Base-by-base conservation (phyloP, 2,797 vertebrate species). In the Helicolenus hilgendorfi region DNA sequence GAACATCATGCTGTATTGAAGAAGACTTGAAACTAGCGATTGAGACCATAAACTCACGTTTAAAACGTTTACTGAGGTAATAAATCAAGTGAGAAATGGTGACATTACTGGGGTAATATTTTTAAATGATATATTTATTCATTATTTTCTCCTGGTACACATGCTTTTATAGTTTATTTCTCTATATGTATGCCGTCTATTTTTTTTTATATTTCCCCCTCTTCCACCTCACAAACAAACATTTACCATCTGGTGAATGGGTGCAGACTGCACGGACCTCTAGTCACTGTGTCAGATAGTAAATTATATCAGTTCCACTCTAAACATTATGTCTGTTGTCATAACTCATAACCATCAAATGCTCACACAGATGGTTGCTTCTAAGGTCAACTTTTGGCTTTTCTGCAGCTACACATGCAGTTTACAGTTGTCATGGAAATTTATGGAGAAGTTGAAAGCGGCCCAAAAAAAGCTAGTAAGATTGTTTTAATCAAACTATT, bases 401-500 rank as follows among this genome's bases (percentile, higher is more conserved):
- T 55, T 55, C 14, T 20, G 18, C 49, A 55, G 49, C 38, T 41
- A 41, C 49, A 53, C 49, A 53, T 53, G 18, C 20, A 53, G 49
- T 53, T 53, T 53, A n/a, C 18, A 20, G 49, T 53, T 53, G 20
- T 53, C 49, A 53, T 53, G 20, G 20, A 53, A 20, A 55, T 55
- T 55, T 8, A 55, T 55, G 49, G n/a, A 49, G 45, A 49, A 49
- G 18, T 49, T 22, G 49, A 22, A 55, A 55, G 20, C 0, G 2
- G 20, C 0, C 49, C 0, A 49, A 55, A 11, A n/a, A 55, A 55
- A 20, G 0, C 20, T 9, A 11, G 9, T n/a, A 55, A 55, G 49
- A 55, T 45, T 45, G 41, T 45, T 45, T 45, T 45, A 7, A 45
- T 45, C 0, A 45, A 45, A 45, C 41, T 45, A 45, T 0, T 45